phyloP scores from a whole-genome alignment of 2,113 vertebrate species.

The Pseudorectes ferrugineus region DNA sequence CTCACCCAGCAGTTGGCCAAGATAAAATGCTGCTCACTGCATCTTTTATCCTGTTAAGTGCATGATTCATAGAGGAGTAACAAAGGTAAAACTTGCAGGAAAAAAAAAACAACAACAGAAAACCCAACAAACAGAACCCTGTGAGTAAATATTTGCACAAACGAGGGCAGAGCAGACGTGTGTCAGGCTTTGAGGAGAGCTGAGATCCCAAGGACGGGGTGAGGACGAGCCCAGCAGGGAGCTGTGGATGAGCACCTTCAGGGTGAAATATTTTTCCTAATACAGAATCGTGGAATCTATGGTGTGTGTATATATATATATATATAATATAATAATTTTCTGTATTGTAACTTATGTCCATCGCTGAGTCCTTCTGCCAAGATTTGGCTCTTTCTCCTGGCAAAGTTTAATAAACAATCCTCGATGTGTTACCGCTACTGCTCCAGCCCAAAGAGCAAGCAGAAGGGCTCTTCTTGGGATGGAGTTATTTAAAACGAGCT shows the following conservation, averaged over 20 bases:
- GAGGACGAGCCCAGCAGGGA: neutral
- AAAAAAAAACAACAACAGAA: neutral
- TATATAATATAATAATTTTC: neutral
- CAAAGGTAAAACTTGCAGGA: neutral
- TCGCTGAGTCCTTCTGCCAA: neutral
- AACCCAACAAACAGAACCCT: neutral
- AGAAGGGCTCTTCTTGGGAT: neutral
- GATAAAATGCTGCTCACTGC: constrained; percentile 1
- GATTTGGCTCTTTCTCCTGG: neutral
- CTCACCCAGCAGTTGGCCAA: neutral
- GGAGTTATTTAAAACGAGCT: neutral
- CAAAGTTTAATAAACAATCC: neutral
- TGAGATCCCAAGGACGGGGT: neutral
- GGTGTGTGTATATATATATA: neutral
- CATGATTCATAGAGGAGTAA: neutral
- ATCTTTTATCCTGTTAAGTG: neutral
- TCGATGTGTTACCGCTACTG: neutral
- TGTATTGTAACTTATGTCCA: neutral
- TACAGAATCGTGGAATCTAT: neutral
- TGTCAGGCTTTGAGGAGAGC: neutral
- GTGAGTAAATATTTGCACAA: neutral
- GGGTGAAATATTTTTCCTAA: neutral
- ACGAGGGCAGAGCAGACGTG: neutral
- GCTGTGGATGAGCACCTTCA: neutral
- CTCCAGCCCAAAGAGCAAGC: neutral